Conservation (phyloP, 2,797 vertebrate species). For the Cetoscarus ocellatus region DNA sequence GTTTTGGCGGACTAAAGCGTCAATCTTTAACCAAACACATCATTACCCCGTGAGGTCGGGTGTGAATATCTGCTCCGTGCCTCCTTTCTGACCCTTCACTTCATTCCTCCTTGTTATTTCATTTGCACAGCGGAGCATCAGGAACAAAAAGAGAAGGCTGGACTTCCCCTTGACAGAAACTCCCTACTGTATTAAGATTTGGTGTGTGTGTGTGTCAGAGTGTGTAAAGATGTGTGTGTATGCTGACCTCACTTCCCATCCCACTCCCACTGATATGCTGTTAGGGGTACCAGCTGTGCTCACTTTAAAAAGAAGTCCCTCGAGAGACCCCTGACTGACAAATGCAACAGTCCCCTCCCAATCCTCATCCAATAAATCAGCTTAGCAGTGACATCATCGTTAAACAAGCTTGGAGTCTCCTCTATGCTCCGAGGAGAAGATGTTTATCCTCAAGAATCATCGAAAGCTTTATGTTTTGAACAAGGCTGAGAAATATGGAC, state of each 20-base stretch:
- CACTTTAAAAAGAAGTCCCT: constrained; percentile 75
- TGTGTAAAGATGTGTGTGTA: constrained; percentile 16
- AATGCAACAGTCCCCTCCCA: constrained; percentile 72
- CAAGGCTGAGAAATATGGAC: too few species aligned
- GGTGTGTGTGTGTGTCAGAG: not conserved
- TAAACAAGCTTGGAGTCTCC: constrained; percentile 74
- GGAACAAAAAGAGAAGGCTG: constrained; percentile 28
- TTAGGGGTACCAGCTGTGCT: constrained; percentile 80
- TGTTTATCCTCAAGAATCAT: constrained; percentile 1
- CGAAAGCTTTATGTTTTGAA: too few species aligned
- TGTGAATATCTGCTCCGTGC: constrained; percentile 44
- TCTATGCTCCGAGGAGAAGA: constrained; percentile 7
- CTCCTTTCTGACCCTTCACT: constrained; percentile 26
- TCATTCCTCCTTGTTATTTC: constrained; percentile 51
- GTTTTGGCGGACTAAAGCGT: constrained; percentile 43
- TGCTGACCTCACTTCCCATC: constrained; percentile 75
- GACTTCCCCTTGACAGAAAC: constrained; percentile 42
- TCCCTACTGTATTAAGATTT: constrained; percentile 36
- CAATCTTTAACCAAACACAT: constrained; percentile 50
- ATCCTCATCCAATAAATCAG: constrained; percentile 76
- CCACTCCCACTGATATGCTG: constrained; percentile 68
- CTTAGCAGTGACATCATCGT: constrained; percentile 71
- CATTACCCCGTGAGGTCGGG: constrained; percentile 43
- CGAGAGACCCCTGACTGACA: constrained; percentile 63
- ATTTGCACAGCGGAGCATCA: constrained; percentile 27